Conservation (phyloP, 2,888 invertebrate species). For the Cremastinae sp. region DNA sequence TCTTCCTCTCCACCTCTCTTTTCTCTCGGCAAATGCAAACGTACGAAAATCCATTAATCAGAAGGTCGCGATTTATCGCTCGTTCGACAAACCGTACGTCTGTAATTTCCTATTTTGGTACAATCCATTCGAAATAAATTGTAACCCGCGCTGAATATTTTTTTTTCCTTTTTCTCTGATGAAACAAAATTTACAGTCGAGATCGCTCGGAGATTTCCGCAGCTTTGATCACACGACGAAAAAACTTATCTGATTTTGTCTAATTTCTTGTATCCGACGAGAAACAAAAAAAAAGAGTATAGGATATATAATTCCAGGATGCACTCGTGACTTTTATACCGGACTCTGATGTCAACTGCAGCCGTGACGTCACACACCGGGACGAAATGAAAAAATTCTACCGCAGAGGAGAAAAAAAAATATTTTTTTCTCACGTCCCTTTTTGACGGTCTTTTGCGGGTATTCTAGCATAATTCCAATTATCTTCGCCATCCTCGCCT, state of each 20-base stretch:
- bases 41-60: constrained; percentile 47
- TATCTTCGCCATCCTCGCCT: constrained; percentile 71
- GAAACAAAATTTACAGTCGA: no score
- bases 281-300: constrained; percentile 54
- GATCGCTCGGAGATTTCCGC: no score
- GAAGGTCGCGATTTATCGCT: constrained; percentile 49
- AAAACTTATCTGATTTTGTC: no score
- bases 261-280: not conserved
- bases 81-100: constrained; percentile 46
- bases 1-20: constrained; percentile 3
- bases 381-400: constrained; percentile 54
- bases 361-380: constrained; percentile 71
- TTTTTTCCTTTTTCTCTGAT: no score
- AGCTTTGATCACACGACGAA: no score
- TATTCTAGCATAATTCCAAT: constrained; percentile 78
- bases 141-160: not conserved
- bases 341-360: constrained; percentile 73
- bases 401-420: constrained; percentile 48
- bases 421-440: constrained; percentile 56
- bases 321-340: no score
- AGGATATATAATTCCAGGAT: not conserved
- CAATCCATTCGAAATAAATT: constrained; percentile 38
- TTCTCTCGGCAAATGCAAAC: no score
- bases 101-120: constrained; percentile 46
- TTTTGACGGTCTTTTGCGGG: constrained; percentile 65